Evolutionary conservation across 1,140 invertebrate species (phyloP), one percentile per base, ranked within the genome.

Genomic region (Colletes latitarsis): DNA sequence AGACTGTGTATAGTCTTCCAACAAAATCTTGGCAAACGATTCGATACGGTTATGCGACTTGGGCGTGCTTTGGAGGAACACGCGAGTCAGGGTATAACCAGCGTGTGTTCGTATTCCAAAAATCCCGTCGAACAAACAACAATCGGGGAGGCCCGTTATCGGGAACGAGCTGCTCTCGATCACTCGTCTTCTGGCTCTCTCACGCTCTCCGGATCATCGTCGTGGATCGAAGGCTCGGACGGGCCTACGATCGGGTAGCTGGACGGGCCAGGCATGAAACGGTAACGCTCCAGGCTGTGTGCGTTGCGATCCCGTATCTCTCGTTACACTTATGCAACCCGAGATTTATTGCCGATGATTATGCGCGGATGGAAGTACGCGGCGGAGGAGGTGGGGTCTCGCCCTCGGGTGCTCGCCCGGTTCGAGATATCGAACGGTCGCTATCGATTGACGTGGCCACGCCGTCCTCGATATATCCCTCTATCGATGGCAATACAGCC

Each of bases 301-400:
- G 91, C 91, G 92, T 92, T 93, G 90, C 92, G 93, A 93, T 93
- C 90, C 87, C 88, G 82, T 93, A 93, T 93, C 93, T 93, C 92
- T 93, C 90, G 91, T 93, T 93, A 93, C 92, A 93, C 92, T 93
- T 93, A 93, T 93, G 93, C 93, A 93, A 93, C 91, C 82, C 88
- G 89, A 93, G 93, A 93, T 93, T 93, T 93, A 93, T 93, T 93
- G 92, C 90, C 85, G 85, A 87, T 83, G 86, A 88, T 87, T 87
- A 88, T 87, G 87, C 86, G 86, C 86, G 87, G 86, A 88, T 88
- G 91, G 90, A 92, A 90, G 90, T 91, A 90, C 90, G 82, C 81
- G 83, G 82, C 67, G 82, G 86, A 81, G 77, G 78, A 82, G 77
- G 84, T 85, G 67, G 86, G 84, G 81, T 81, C 72, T 83, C 83